Evolutionary conservation across 2,113 vertebrate species (phyloP).

Genomic region (Colinus virginianus): DNA sequence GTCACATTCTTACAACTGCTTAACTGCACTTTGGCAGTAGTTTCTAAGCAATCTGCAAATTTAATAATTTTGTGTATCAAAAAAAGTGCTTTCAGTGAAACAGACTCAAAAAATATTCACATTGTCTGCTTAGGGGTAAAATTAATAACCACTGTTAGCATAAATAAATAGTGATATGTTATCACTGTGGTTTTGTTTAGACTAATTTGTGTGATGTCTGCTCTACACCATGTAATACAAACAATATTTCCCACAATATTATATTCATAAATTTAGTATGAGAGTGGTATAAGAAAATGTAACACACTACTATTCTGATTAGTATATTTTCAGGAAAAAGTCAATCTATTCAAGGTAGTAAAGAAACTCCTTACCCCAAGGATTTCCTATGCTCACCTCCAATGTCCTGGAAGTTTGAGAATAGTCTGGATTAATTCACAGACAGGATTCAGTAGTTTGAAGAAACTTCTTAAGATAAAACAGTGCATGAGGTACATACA

Average conservation of each 20-base stretch:
- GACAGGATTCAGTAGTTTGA: neutral
- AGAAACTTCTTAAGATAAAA: neutral
- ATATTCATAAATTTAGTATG: slow-evolving; percentile 53
- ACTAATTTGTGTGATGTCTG: slow-evolving; percentile 63
- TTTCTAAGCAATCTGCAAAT: slow-evolving; percentile 76
- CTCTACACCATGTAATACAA: slow-evolving; percentile 48
- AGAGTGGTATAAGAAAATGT: slow-evolving; percentile 50
- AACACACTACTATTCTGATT: slow-evolving; percentile 16
- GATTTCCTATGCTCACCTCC: neutral
- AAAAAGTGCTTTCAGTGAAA: slow-evolving; percentile 72
- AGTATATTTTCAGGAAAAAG: slow-evolving; percentile 41
- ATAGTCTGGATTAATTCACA: neutral
- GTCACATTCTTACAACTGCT: slow-evolving; percentile 63
- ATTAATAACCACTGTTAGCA: slow-evolving; percentile 71
- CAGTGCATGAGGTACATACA: accelerated
- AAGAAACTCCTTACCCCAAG: neutral
- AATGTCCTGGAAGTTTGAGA: neutral
- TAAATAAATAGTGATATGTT: slow-evolving; percentile 56
- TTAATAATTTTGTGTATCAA: slow-evolving; percentile 68
- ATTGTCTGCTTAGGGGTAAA: slow-evolving; percentile 71
- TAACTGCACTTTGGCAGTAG: slow-evolving; percentile 76
- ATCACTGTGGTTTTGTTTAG: slow-evolving; percentile 73
- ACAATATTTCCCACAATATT: slow-evolving; percentile 21
- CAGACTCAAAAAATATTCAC: slow-evolving; percentile 72
- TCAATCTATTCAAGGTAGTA: neutral